phyloP scores from a whole-genome alignment of 53 echinoderm and acorn worm species.

The Temnopleurus reevesii region DNA sequence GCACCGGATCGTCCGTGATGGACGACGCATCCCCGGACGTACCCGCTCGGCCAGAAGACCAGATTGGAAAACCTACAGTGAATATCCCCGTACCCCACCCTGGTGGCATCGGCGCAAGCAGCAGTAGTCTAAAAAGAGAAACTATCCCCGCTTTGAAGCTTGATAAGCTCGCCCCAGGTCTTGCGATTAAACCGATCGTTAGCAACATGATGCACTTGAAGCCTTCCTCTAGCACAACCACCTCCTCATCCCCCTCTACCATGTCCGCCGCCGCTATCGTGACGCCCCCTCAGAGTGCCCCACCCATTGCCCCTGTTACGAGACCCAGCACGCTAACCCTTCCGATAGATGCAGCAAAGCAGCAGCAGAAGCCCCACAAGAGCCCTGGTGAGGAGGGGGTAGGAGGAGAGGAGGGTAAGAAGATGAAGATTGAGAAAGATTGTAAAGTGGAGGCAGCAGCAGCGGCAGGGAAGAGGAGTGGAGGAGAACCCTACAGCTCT shows the following conservation, averaged over 20 bases:
- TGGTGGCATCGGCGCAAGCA: background rate
- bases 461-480: slow-evolving; percentile 61
- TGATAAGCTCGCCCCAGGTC: slow-evolving; percentile 5
- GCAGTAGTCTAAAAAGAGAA: background rate
- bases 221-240: background rate
- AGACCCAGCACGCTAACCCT: slow-evolving; percentile 23
- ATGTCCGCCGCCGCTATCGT: background rate
- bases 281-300: background rate
- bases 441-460: slow-evolving; percentile 61
- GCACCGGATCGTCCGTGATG: slow-evolving; percentile 24
- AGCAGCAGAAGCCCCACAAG: slow-evolving; percentile 16
- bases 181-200: slow-evolving; percentile 12
- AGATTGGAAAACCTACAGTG: slow-evolving; percentile 40
- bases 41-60: slow-evolving; percentile 1
- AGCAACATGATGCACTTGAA: slow-evolving; percentile 3
- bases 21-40: slow-evolving; percentile 33
- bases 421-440: slow-evolving; percentile 63
- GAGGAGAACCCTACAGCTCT: slow-evolving; percentile 48
- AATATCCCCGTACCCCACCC: background rate
- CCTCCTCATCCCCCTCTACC: slow-evolving; percentile 27
- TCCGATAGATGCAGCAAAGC: slow-evolving; percentile 26
- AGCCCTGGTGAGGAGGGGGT: slow-evolving; percentile 57
- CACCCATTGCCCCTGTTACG: background rate
- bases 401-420: slow-evolving; percentile 61
- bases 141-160: background rate